A percentile compares a stretch with the other conserved stretches of the same genome.
phyloP scores from a whole-genome alignment of 2,888 invertebrate species.

The Parnassius orleans region DNA sequence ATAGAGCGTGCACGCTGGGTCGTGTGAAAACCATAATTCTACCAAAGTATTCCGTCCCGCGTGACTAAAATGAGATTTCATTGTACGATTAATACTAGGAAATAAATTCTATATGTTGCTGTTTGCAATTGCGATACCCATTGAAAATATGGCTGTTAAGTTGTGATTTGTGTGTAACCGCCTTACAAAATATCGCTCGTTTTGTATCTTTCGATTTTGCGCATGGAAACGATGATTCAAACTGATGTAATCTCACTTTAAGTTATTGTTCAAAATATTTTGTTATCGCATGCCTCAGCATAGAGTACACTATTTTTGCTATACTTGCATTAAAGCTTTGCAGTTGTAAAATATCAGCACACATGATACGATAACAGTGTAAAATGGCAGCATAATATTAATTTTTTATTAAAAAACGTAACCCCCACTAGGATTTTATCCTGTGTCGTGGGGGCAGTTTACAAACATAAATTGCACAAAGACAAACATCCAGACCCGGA shows the following conservation, averaged over 20 bases:
- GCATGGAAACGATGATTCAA: not conserved
- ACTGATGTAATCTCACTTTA: not conserved
- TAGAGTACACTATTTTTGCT: no score
- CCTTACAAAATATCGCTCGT: slow-evolving; percentile 5
- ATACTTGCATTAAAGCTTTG: no score
- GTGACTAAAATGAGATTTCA: slow-evolving; percentile 20
- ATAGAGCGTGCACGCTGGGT: slow-evolving; percentile 12
- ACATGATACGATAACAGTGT: no score
- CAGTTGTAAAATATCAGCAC: no score
- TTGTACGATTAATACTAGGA: slow-evolving; percentile 18
- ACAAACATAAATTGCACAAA: no score
- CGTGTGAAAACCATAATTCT: slow-evolving; percentile 23
- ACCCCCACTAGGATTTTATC: no score
- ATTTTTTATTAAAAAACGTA: no score
- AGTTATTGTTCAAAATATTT: no score
- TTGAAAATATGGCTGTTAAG: slow-evolving; percentile 19
- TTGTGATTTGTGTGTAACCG: slow-evolving; percentile 22
- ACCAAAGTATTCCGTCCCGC: slow-evolving; percentile 5
- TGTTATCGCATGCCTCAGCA: no score
- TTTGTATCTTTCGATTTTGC: not conserved
- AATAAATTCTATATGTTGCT: slow-evolving; percentile 22
- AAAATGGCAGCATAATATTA: no score
- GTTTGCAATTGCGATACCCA: slow-evolving; percentile 19
- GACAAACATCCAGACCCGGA: no score
- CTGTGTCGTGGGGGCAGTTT: no score